Conservation (phyloP, 1,140 invertebrate species). For the Diabrotica virgifera region DNA sequence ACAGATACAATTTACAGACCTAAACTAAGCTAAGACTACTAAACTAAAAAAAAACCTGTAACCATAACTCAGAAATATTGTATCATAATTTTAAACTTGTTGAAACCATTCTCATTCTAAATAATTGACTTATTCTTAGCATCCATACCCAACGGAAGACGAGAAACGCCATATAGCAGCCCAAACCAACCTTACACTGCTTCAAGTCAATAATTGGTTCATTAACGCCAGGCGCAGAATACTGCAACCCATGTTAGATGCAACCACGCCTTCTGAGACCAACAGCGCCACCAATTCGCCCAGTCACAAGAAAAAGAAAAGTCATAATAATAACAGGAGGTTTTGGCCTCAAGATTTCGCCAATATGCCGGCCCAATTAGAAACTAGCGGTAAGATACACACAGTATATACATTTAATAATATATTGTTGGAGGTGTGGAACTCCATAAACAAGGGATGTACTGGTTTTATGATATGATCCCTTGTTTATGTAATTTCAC, state of each 20-base stretch:
- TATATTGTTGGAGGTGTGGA: too few species aligned
- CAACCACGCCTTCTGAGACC: slow-evolving; percentile 45
- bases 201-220: slow-evolving; percentile 88
- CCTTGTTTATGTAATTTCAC: too few species aligned
- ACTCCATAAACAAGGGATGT: too few species aligned
- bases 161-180: slow-evolving; percentile 85
- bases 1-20: not conserved
- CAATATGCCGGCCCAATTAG: slow-evolving; percentile 51
- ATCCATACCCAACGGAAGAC: slow-evolving; percentile 91
- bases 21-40: not conserved
- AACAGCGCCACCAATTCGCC: slow-evolving; percentile 37
- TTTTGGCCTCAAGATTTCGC: slow-evolving; percentile 60
- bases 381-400: slow-evolving; percentile 11
- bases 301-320: slow-evolving; percentile 43
- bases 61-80: too few species aligned
- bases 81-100: too few species aligned
- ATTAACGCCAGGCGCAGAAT: slow-evolving; percentile 92
- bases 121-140: slow-evolving; percentile 51
- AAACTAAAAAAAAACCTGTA: too few species aligned
- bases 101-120: not conserved
- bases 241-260: slow-evolving; percentile 88
- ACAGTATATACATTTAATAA: too few species aligned
- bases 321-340: slow-evolving; percentile 52
- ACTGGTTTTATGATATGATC: too few species aligned
- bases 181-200: slow-evolving; percentile 81